These are phyloP conservation scores for Mus minutoides DNA, from an alignment of 2,797 vertebrate species.

Conservation along the genomic window DNA sequence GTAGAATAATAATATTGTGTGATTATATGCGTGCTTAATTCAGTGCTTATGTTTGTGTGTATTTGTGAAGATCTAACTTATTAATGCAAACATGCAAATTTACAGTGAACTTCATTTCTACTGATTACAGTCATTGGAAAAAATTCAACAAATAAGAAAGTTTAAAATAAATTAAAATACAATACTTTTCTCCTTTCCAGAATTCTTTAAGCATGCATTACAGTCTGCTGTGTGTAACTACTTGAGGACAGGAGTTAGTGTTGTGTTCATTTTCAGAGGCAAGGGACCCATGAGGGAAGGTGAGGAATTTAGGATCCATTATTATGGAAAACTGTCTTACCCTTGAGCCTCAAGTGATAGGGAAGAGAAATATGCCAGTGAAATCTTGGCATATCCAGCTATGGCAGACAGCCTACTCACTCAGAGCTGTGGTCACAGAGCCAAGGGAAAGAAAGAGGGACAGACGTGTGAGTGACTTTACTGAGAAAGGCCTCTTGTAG, in stretches of 20 bases:
- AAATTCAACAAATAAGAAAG: neutral
- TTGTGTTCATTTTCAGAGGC: neutral
- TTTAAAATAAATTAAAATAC: neutral
- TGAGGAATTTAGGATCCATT: neutral
- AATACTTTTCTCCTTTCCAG: neutral
- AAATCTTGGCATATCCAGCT: neutral
- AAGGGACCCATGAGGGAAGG: neutral
- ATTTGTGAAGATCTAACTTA: neutral
- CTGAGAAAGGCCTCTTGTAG: neutral
- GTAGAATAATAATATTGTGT: neutral
- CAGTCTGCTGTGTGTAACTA: neutral
- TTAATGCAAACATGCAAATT: neutral
- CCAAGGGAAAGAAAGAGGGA: too few relatives aligned
- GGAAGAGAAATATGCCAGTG: neutral
- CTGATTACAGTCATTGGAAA: neutral
- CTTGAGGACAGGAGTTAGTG: neutral
- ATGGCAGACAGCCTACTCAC: too few relatives aligned
- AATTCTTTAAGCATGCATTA: neutral
- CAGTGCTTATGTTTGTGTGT: neutral
- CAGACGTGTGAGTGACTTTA: neutral
- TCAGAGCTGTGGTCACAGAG: neutral
- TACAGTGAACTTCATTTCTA: neutral
- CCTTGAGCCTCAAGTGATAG: neutral
- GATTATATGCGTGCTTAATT: neutral
- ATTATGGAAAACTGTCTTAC: too few relatives aligned